Evolutionary conservation across 2,888 invertebrate species (phyloP).

Genomic region (Troides oblongomaculatus): DNA sequence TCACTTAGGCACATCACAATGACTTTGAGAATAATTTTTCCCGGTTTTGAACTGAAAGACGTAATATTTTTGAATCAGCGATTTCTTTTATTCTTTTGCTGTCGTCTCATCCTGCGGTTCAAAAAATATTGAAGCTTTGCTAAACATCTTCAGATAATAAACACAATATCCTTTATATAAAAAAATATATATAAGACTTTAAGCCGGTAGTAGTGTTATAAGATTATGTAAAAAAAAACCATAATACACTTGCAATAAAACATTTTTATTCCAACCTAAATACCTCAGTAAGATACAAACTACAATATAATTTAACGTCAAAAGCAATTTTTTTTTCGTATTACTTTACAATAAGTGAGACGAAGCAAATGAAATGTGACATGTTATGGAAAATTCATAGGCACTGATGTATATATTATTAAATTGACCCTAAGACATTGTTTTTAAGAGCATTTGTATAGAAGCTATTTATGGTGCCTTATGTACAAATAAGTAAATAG

Average conservation of each 20-base stretch:
- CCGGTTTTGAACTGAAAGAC: constrained; percentile 34
- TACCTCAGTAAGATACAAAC: constrained; percentile 53
- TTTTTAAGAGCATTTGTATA: constrained; percentile 6
- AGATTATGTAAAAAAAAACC: constrained; percentile 23
- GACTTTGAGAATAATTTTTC: constrained; percentile 43
- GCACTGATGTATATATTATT: constrained; percentile 19
- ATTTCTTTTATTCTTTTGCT: constrained; percentile 6
- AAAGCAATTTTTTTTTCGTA: constrained; percentile 55
- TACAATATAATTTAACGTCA: constrained; percentile 60
- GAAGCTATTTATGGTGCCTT: background rate
- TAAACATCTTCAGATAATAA: no score
- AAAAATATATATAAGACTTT: background rate
- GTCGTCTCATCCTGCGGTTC: background rate
- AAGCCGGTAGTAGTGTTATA: background rate
- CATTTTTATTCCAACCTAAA: constrained; percentile 62
- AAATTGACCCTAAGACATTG: background rate
- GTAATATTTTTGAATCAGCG: constrained; percentile 24
- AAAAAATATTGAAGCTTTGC: background rate
- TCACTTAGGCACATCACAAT: constrained; percentile 48
- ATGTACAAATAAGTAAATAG: constrained; percentile 13
- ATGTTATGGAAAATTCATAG: constrained; percentile 27
- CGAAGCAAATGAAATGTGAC: constrained; percentile 43
- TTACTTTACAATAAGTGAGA: constrained; percentile 51
- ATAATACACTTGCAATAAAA: constrained; percentile 50
- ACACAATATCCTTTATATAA: background rate